These are phyloP conservation scores for Caenorhabditis drosophilae DNA, from an alignment of 2,888 invertebrate genomes.

Conservation along the genomic window DNA sequence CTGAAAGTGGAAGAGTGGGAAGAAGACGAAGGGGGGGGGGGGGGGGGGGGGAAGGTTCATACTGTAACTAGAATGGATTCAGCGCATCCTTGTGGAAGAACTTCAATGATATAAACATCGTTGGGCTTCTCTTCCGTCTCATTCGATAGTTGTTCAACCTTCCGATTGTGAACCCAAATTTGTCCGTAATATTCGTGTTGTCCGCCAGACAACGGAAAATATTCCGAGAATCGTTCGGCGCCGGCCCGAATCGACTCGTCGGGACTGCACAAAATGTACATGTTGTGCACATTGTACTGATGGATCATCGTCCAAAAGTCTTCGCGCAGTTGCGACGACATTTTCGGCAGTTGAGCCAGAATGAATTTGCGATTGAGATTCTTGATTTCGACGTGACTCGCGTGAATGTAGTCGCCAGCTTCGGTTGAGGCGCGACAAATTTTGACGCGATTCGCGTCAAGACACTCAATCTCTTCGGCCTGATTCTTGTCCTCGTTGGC, in stretches of 20 bases:
- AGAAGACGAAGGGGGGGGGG: too few relatives aligned
- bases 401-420: slow-evolving; percentile 10
- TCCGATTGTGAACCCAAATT: slow-evolving; percentile 1
- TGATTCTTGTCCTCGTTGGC: background rate
- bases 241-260: background rate
- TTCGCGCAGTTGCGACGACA: background rate
- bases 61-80: slow-evolving; percentile 1
- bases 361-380: background rate
- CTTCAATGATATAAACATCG: background rate
- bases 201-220: slow-evolving; percentile 1
- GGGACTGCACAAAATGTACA: background rate
- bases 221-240: background rate
- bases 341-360: background rate
- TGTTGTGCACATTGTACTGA: slow-evolving; percentile 2
- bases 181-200: slow-evolving; percentile 1
- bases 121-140: background rate
- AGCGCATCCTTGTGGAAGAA: slow-evolving; percentile 2
- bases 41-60: too few relatives aligned
- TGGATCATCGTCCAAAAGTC: slow-evolving; percentile 10
- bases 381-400: background rate
- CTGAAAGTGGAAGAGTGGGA: too few relatives aligned
- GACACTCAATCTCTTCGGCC: slow-evolving; percentile 1
- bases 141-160: background rate
- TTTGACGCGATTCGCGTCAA: slow-evolving; percentile 6
- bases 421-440: background rate